Conservation (phyloP, 37 sponge, comb jelly and placozoan genomes). For the Bolinopsis microptera region DNA sequence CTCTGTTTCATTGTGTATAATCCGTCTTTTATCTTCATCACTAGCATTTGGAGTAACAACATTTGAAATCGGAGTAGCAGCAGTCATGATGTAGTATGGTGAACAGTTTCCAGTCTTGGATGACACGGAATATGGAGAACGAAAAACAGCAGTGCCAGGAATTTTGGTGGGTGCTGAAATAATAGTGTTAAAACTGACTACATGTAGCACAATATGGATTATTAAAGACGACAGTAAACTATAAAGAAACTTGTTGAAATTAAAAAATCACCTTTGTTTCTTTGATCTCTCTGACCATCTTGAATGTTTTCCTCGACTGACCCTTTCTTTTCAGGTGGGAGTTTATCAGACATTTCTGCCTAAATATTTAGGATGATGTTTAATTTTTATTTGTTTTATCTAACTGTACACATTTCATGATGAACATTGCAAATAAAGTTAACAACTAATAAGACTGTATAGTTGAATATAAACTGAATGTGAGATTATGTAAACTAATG, state of each 20-base stretch:
- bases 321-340: neutral
- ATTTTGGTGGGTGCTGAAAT: slow-evolving; percentile 60
- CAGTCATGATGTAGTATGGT: slow-evolving; percentile 53
- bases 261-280: neutral
- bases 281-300: neutral
- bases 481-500: no score
- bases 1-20: slow-evolving; percentile 59
- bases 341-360: neutral
- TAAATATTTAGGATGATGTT: no score
- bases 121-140: slow-evolving; percentile 46
- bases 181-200: no score
- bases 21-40: slow-evolving; percentile 41
- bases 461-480: no score
- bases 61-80: neutral
- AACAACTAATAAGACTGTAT: no score
- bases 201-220: no score
- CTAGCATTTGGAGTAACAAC: slow-evolving; percentile 50
- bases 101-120: neutral
- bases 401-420: no score
- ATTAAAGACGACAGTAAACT: no score
- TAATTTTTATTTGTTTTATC: no score
- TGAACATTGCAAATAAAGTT: no score
- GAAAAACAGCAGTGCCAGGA: slow-evolving; percentile 60
- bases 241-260: no score
- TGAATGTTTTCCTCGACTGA: neutral